Evolutionary conservation across 2,888 invertebrate species (phyloP).

Genomic region (Hypsopygia costalis): DNA sequence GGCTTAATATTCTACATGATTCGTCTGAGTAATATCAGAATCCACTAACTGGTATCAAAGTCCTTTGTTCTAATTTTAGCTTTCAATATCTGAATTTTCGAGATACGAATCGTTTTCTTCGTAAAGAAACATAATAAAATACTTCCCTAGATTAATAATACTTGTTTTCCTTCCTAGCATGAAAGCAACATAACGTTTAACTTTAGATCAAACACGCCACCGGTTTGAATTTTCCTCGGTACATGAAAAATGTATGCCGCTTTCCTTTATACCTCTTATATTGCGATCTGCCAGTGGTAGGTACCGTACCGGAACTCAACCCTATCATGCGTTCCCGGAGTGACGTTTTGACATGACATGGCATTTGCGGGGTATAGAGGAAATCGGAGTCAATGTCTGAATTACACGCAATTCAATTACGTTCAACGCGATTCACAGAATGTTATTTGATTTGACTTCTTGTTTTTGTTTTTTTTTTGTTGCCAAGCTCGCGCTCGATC

Average conservation of each 20-base stretch:
- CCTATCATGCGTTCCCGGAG: conserved; percentile 27
- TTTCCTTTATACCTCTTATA: neutral
- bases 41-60: no score
- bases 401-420: conserved; percentile 47
- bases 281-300: conserved; percentile 1
- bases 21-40: no score
- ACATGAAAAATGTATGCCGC: neutral
- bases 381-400: conserved; percentile 46
- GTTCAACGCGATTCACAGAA: conserved; percentile 26
- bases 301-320: conserved; percentile 12
- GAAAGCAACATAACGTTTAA: neutral
- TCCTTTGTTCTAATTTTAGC: no score
- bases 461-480: conserved; percentile 12
- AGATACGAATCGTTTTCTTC: no score
- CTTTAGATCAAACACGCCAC: neutral
- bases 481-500: conserved; percentile 11
- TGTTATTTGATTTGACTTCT: conserved; percentile 21
- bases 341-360: conserved; percentile 55
- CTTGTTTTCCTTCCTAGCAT: neutral
- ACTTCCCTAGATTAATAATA: neutral
- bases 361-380: conserved; percentile 37
- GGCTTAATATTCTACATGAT: no score
- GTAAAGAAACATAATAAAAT: no score
- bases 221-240: neutral
- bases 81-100: no score